Evolutionary conservation across 1,140 invertebrate species (phyloP), one percentile per base, ranked within the genome.

Genomic region (Aradophagus sp.): DNA sequence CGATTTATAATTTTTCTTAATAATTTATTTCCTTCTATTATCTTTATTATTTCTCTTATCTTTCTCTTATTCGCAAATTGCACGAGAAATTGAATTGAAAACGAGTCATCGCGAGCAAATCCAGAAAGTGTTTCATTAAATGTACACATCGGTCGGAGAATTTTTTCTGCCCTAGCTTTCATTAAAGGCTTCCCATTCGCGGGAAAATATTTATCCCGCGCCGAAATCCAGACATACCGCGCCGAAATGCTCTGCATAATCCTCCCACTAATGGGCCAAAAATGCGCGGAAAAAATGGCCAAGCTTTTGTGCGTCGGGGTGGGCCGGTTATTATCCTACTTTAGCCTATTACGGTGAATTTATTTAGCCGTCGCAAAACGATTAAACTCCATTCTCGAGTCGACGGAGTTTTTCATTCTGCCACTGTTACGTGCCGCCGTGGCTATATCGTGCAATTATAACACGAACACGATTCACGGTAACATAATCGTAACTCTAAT

Each of bases 401-500:
- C 14, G 7, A 36, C 56, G 52, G 41, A 59, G 32, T 65, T 71
- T 65, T 71, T 71, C 47, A 59, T 7, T 11, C 29, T 48, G 34
- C 5, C 34, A 36, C 47, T 59, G 47, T 59, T 71, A 65, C 53
- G 53, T 65, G 61, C 53, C 36, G 53, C 34, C 36, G 44, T 17
- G 36, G 45, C 39, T 52, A 59, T 63, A 59, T 59, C 32, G 45
- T 27, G 45, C 39, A 53, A 70, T 63, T 70, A 63, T 63, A 59
- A 63, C 48, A 20, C 36, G 31, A 55, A 59, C 67, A 50, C 53
- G 39, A 41, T 53, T 52, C 53, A 23, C 39, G 12, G 27, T 38
- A 50, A 34, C 47, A 32, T 72, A 66, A 72, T 66, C 62, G 55
- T 66, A 67, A 67, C 41, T 76, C 44, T 75, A 74, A 74, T 74